Conservation (phyloP, 1,140 invertebrate species). For the Sitobion miscanthi region DNA sequence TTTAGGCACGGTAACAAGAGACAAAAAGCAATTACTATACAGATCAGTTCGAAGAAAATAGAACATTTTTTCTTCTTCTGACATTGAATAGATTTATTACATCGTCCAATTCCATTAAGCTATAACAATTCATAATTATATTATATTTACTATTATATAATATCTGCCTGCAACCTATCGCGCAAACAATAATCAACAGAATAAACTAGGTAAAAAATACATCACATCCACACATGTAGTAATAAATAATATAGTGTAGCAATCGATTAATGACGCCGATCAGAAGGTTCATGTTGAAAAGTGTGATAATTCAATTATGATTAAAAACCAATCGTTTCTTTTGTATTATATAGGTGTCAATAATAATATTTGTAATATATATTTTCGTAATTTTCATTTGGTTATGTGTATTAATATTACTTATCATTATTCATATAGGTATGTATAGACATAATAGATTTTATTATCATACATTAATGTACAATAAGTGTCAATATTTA, state of each 20-base stretch:
- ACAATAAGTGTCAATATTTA: not conserved
- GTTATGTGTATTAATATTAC: not conserved
- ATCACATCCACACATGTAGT: not conserved
- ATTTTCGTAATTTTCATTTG: not conserved
- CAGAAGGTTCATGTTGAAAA: not conserved
- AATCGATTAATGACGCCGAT: not conserved
- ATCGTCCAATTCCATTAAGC: not conserved
- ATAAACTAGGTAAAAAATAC: not conserved
- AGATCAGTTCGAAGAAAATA: not conserved
- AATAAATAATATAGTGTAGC: not conserved
- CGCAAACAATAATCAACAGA: not conserved
- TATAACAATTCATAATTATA: not conserved
- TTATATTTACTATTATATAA: not conserved
- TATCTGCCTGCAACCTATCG: not conserved
- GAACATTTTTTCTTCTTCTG: not conserved
- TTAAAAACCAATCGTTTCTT: not conserved
- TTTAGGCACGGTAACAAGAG: not conserved
- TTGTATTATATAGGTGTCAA: not conserved
- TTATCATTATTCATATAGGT: not conserved
- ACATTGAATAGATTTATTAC: not conserved
- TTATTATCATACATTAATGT: not conserved
- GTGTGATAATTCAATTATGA: conserved; percentile 8
- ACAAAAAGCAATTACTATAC: not conserved
- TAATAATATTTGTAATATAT: not conserved
- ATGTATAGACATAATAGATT: not conserved